Conservation (phyloP, 2,888 invertebrate species). For the Hyalella azteca region DNA sequence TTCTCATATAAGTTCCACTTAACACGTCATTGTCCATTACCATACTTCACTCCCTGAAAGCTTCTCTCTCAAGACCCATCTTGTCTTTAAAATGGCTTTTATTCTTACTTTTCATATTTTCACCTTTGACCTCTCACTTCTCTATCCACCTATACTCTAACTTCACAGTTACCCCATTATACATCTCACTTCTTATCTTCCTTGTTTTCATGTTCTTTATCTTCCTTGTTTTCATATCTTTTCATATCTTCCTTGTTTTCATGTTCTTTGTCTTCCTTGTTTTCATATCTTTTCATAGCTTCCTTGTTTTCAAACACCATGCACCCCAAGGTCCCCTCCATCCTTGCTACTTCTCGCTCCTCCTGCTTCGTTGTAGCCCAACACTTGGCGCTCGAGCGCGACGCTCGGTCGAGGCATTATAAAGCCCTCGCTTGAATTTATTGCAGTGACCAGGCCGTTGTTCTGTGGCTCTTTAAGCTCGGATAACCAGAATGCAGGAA, state of each 20-base stretch:
- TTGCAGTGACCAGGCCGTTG: not conserved
- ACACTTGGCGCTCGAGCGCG: not conserved
- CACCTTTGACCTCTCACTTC: too few species aligned
- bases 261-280: not conserved
- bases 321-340: not conserved
- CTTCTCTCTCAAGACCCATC: too few species aligned
- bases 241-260: not conserved
- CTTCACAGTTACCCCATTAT: too few species aligned
- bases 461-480: not conserved
- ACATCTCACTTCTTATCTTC: not conserved
- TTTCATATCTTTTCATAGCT: not conserved
- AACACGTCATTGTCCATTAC: too few species aligned
- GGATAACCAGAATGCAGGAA: not conserved
- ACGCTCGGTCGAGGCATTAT: not conserved
- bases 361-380: not conserved
- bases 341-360: not conserved
- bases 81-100: too few species aligned
- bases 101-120: too few species aligned
- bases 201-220: not conserved
- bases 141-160: too few species aligned
- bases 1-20: too few species aligned
- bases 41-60: too few species aligned
- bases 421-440: not conserved
- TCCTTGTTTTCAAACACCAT: not conserved
- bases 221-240: not conserved